Conservation (phyloP, 2,888 invertebrate genomes). For the Xanthostigma xanthostigma region DNA sequence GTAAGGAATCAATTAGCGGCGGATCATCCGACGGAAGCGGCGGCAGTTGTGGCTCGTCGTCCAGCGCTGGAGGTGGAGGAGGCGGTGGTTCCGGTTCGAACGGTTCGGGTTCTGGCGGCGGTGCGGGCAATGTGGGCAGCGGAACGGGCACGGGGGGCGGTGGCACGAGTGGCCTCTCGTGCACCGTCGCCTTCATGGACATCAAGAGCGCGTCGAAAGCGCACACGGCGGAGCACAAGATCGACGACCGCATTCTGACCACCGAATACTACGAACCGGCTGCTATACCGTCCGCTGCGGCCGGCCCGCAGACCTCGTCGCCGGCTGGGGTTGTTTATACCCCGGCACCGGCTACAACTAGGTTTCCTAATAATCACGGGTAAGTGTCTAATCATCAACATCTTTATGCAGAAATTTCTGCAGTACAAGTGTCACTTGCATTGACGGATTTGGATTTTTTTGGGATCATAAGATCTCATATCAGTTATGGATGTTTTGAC, state of each 20-base stretch:
- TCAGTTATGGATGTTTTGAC: no score
- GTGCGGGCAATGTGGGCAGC: constrained; percentile 28
- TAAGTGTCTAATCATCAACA: constrained; percentile 21
- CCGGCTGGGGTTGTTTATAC: constrained; percentile 30
- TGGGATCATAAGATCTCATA: no score
- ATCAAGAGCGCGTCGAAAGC: constrained; percentile 92
- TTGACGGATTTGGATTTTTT: no score
- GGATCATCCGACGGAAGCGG: constrained; percentile 30
- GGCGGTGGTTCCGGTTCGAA: constrained; percentile 21
- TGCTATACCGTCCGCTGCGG: constrained; percentile 45
- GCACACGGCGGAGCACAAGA: constrained; percentile 75
- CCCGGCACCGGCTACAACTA: constrained; percentile 33
- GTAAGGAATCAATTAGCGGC: constrained; percentile 17
- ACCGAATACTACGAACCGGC: constrained; percentile 86
- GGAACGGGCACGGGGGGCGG: constrained; percentile 26
- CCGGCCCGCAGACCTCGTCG: constrained; percentile 37
- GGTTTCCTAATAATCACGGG: constrained; percentile 37
- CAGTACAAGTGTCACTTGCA: no score
- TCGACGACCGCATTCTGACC: constrained; percentile 75
- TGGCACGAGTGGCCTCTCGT: constrained; percentile 52
- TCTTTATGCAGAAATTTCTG: neutral
- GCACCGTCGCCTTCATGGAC: constrained; percentile 91
- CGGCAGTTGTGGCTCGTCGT: constrained; percentile 56
- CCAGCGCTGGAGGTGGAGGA: constrained; percentile 90
- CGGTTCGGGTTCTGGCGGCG: constrained; percentile 24